These are phyloP conservation scores for Lipophrys pholis DNA, from an alignment of 2,113 vertebrate species.

Conservation along the genomic window DNA sequence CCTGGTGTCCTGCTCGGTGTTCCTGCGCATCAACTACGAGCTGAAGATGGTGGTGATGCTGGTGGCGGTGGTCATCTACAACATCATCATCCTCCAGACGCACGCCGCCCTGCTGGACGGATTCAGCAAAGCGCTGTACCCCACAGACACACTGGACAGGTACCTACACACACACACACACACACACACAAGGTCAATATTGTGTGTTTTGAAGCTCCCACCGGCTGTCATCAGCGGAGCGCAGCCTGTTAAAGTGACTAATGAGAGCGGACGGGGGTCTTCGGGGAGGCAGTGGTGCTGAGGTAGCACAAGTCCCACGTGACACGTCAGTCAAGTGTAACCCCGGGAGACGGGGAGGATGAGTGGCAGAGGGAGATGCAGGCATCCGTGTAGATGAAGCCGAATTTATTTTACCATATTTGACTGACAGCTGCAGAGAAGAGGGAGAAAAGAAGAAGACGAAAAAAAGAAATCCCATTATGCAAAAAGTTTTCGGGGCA, in stretches of 20 bases:
- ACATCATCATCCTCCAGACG: constrained; percentile 94
- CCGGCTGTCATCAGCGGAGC: not conserved
- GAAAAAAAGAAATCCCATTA: constrained; percentile 30
- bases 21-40: constrained; percentile 97
- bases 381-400: constrained; percentile 44
- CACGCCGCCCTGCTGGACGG: constrained; percentile 90
- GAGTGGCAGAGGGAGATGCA: constrained; percentile 60
- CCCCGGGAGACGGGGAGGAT: constrained; percentile 44
- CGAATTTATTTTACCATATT: constrained; percentile 51
- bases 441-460: not conserved
- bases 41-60: constrained; percentile 98
- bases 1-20: constrained; percentile 95
- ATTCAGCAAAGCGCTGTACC: constrained; percentile 90
- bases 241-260: constrained; percentile 41
- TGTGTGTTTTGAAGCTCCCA: constrained; percentile 11
- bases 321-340: constrained; percentile 45
- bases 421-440: constrained; percentile 65
- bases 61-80: constrained; percentile 92
- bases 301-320: constrained; percentile 23
- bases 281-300: constrained; percentile 29
- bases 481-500: constrained; percentile 41
- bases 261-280: constrained; percentile 34
- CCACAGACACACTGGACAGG: constrained; percentile 85
- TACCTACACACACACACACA: constrained; percentile 59
- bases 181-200: not conserved